Percentiles rank a stretch among this genome's conserved stretches.
phyloP scores from a whole-genome alignment of 2,113 vertebrate genomes.

The Formicarius rufipectus region DNA sequence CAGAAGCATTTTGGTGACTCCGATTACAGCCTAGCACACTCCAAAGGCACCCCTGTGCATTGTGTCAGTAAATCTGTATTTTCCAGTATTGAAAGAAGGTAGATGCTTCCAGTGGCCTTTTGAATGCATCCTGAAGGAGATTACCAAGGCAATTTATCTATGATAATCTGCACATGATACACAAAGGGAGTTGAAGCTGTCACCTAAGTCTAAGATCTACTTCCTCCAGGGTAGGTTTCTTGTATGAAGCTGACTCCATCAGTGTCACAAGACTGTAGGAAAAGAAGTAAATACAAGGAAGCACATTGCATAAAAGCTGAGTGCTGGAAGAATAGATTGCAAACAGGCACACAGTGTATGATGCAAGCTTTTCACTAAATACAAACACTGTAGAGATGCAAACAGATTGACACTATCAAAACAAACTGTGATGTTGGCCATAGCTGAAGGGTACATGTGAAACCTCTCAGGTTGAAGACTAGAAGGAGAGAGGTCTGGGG shows the following conservation, averaged over 20 bases:
- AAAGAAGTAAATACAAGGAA: neutral
- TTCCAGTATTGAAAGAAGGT: neutral
- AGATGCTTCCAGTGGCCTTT: neutral
- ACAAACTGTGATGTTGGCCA: neutral
- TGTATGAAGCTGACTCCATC: neutral
- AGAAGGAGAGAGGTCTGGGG: neutral
- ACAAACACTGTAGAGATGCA: neutral
- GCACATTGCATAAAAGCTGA: neutral
- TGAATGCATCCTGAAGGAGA: neutral
- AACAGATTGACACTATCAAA: neutral
- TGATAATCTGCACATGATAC: neutral
- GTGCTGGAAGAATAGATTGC: neutral
- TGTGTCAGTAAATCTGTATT: neutral
- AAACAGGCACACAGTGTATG: accelerated
- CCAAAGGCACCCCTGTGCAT: neutral
- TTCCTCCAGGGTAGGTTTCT: neutral
- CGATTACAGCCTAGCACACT: neutral
- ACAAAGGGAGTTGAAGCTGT: neutral
- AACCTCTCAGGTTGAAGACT: neutral
- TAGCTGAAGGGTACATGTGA: neutral
- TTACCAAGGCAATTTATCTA: neutral
- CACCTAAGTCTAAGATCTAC: neutral
- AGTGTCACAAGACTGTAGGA: neutral
- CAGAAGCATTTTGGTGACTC: neutral
- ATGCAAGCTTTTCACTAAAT: neutral